phyloP scores from a whole-genome alignment of 2,888 invertebrate genomes.

The Dolomedes plantarius region DNA sequence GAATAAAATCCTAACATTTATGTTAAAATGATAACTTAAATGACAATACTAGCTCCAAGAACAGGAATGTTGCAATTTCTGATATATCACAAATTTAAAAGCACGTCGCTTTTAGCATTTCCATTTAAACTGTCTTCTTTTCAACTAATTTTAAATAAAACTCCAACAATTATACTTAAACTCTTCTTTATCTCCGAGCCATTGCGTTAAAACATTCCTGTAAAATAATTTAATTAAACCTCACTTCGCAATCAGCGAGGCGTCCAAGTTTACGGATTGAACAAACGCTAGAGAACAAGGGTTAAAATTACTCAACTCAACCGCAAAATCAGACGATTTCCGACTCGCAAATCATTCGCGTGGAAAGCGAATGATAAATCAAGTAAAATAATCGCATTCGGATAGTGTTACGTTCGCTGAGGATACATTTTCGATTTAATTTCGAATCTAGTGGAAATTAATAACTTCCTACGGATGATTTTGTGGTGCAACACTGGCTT shows the following conservation, averaged over 20 bases:
- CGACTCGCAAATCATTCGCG: not conserved
- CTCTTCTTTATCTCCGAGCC: too few species aligned
- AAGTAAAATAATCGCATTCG: slow-evolving; percentile 6
- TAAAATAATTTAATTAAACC: slow-evolving; percentile 4
- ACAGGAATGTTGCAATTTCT: too few species aligned
- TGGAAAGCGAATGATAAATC: not conserved
- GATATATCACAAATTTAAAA: too few species aligned
- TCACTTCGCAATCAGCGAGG: slow-evolving; percentile 1
- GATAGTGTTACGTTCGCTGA: not conserved
- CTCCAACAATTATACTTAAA: too few species aligned
- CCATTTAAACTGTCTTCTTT: too few species aligned
- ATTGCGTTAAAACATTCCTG: not conserved
- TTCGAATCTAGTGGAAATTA: not conserved
- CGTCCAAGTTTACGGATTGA: not conserved
- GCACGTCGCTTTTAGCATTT: too few species aligned
- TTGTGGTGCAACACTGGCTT: not conserved
- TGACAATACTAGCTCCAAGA: too few species aligned
- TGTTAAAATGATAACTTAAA: too few species aligned
- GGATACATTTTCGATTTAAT: not conserved
- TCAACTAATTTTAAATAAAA: too few species aligned
- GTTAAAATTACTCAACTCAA: slow-evolving; percentile 6
- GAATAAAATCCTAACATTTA: too few species aligned
- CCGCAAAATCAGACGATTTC: slow-evolving; percentile 14
- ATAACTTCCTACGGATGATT: not conserved
- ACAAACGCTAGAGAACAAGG: slow-evolving; percentile 4